These are phyloP conservation scores for Prosapia bicincta DNA, from an alignment of 2,888 invertebrate genomes.

Conservation along the genomic window DNA sequence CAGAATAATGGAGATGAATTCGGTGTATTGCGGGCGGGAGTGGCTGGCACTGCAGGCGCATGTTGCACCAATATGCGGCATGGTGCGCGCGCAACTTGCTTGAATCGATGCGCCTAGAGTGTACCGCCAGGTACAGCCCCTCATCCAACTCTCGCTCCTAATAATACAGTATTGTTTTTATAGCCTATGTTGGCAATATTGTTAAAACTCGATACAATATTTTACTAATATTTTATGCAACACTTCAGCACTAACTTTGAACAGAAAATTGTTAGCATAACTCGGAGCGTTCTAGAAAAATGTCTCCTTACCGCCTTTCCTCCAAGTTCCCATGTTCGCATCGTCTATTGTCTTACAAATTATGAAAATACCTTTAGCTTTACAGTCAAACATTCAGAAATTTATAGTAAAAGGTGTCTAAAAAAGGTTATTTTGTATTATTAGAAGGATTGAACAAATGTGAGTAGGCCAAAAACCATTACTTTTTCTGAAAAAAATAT, in stretches of 20 bases:
- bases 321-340: too few relatives aligned
- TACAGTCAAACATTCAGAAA: too few relatives aligned
- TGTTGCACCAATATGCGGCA: not conserved
- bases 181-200: not conserved
- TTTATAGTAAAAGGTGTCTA: too few relatives aligned
- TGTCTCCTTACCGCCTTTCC: too few relatives aligned
- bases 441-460: too few relatives aligned
- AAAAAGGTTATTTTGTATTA: too few relatives aligned
- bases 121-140: not conserved
- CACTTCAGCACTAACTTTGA: not conserved
- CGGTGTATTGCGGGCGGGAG: not conserved
- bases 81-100: not conserved
- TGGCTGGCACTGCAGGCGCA: not conserved
- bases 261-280: too few relatives aligned
- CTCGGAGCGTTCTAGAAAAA: too few relatives aligned
- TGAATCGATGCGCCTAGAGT: not conserved
- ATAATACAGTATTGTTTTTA: not conserved
- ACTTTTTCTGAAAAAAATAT: too few relatives aligned
- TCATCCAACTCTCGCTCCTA: not conserved
- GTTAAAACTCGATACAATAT: not conserved
- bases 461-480: too few relatives aligned
- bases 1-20: not conserved
- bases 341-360: too few relatives aligned
- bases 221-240: not conserved
- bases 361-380: too few relatives aligned